phyloP scores from a whole-genome alignment of 35 echinoderm and acorn worm species.

The Nesometra sesokonis region DNA sequence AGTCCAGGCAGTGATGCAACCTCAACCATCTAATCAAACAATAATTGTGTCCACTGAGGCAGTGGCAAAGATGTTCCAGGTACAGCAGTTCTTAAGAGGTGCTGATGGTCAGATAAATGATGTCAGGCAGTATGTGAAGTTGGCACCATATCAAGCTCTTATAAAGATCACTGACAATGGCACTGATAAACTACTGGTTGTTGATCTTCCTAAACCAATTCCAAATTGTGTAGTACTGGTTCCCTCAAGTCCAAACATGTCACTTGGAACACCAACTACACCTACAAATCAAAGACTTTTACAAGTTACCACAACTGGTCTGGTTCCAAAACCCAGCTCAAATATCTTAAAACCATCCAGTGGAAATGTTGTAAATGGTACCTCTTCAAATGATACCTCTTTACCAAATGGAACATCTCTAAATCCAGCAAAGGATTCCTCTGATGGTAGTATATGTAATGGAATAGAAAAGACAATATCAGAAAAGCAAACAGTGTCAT shows the following conservation, averaged over 20 bases:
- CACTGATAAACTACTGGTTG: not conserved
- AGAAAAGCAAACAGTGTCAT: too few species aligned
- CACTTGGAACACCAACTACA: not conserved
- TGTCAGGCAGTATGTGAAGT: not conserved
- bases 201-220: not conserved
- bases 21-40: not conserved
- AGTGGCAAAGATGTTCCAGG: not conserved
- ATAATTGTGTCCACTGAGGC: not conserved
- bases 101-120: not conserved
- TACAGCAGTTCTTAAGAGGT: not conserved
- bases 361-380: not conserved
- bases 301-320: not conserved
- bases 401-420: too few species aligned
- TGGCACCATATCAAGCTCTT: not conserved
- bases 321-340: not conserved
- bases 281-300: not conserved
- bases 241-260: not conserved
- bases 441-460: too few species aligned
- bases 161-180: not conserved
- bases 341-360: not conserved
- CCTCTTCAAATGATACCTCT: not conserved
- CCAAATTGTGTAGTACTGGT: not conserved
- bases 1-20: not conserved
- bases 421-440: too few species aligned
- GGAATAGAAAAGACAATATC: too few species aligned